Percentiles rank a stretch among this genome's conserved stretches.
phyloP scores from a whole-genome alignment of 30 jellyfish, hydroid and myxozoan species.

The Chironex yamaguchii region DNA sequence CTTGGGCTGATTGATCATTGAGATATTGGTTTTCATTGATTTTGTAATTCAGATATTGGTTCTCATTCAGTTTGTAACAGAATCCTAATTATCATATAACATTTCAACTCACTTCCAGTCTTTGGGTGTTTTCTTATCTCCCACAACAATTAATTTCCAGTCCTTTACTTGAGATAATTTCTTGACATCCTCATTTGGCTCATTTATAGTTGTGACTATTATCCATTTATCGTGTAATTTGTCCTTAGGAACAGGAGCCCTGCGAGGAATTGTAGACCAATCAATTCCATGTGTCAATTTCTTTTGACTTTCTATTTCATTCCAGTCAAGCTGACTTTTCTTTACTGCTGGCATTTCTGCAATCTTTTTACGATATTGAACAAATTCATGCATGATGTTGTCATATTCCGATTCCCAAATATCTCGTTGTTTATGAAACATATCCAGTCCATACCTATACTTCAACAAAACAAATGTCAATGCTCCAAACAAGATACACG shows the following conservation, averaged over 20 bases:
- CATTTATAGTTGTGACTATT: conserved; percentile 77
- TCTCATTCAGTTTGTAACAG: no score
- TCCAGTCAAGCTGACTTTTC: conserved; percentile 60
- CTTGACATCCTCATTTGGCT: conserved; percentile 87
- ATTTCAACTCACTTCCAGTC: conserved; percentile 74
- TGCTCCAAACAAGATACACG: conserved; percentile 19
- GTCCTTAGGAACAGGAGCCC: conserved; percentile 3
- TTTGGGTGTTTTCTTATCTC: conserved; percentile 87
- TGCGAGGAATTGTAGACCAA: conserved; percentile 18
- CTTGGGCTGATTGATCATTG: no score
- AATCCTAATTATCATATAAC: not conserved
- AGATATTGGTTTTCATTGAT: no score
- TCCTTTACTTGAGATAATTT: conserved; percentile 77
- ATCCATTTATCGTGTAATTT: conserved; percentile 91
- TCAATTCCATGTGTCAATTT: conserved; percentile 4
- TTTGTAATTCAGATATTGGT: no score
- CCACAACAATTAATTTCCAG: conserved; percentile 87
- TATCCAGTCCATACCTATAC: conserved; percentile 45
- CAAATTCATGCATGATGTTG: conserved; percentile 54
- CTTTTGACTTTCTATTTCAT: conserved; percentile 27
- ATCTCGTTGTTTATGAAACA: conserved; percentile 50
- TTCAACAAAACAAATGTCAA: conserved; percentile 48
- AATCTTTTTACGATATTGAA: conserved; percentile 18
- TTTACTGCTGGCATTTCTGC: conserved; percentile 14
- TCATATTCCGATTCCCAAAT: conserved; percentile 67